Conservation (phyloP, 2,113 vertebrate species). For the Serilophus lunatus region DNA sequence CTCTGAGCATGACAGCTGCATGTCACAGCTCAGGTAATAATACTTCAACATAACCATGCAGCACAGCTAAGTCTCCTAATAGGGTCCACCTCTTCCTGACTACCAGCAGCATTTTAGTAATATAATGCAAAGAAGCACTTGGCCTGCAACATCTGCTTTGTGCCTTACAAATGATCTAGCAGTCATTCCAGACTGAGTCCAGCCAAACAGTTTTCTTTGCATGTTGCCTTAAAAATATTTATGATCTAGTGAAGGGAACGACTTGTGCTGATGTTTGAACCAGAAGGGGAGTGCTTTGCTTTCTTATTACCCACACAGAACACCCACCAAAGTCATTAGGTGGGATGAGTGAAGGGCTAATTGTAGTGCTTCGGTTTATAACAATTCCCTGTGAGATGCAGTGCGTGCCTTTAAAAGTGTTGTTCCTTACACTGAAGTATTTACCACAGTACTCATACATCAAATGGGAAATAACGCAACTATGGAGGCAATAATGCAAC, state of each 20-base stretch:
- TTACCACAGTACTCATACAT: neutral
- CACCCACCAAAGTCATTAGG: conserved; percentile 2
- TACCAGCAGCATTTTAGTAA: neutral
- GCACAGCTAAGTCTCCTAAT: neutral
- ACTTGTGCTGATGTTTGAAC: neutral
- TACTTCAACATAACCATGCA: neutral
- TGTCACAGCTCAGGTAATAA: neutral
- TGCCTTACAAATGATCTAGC: fast-evolving
- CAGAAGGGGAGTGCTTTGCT: neutral
- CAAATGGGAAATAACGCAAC: conserved; percentile 37
- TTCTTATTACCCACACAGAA: neutral
- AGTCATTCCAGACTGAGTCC: neutral
- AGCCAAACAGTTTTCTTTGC: neutral
- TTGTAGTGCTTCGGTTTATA: neutral
- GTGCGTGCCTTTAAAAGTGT: neutral
- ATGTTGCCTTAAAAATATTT: neutral
- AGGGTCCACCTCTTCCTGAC: neutral
- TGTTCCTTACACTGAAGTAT: conserved; percentile 2
- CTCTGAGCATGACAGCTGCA: neutral
- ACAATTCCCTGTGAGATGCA: neutral
- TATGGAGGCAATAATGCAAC: conserved; percentile 32
- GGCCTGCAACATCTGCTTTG: neutral
- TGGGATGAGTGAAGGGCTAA: neutral
- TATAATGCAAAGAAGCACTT: neutral
- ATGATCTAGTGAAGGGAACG: neutral